Evolutionary conservation across 2,888 invertebrate species (phyloP), one percentile per base, ranked within the genome.

Genomic region (Volucella inanis): DNA sequence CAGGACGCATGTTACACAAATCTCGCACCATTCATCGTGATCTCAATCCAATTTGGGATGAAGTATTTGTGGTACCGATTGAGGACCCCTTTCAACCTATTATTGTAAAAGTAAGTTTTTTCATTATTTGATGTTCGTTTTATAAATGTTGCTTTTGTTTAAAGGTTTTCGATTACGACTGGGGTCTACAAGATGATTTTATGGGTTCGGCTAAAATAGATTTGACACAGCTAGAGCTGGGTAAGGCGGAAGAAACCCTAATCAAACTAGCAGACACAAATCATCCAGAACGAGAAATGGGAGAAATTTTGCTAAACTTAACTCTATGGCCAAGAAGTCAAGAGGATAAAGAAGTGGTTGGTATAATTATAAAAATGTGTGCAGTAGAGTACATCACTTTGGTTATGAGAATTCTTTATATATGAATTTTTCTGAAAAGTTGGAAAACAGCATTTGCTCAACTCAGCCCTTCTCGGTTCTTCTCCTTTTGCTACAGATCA

Each of bases 1-100:
- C 95, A 11, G 97, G 97, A 45, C 94, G 97, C 85, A 93, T 98
- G 88, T 94, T 98, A 88, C 97, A 98, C 93, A 99, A 98, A 93
- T 98, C 98, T 88, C 96, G 96, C 90, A 99, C 97, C 74, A 96
- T 99, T 81, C 97, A 97, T 92, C 94, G 98, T 89, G 98, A 98
- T 92, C 94, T 99, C 82, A 99, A 99, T 93, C 99, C 99, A 0
- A 94, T 96, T n/a, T 99, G 99, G 99, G 98, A 99, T 90, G 99
- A 99, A 92, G 96, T 95, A 88, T 98, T 99, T 92, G 96, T 96
- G 9, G 94, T 98, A 88, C 97, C 97, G 57, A 95, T 98, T 83
- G 98, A 98, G 92, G 98, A 98, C 93, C 96, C 98, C 0, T 97
- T 97, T 89, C 94, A 95, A 89, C 95, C 96, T 1, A 94, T 98